Evolutionary conservation across 2,888 invertebrate species (phyloP).

Genomic region (Drosophila stalkeri): DNA sequence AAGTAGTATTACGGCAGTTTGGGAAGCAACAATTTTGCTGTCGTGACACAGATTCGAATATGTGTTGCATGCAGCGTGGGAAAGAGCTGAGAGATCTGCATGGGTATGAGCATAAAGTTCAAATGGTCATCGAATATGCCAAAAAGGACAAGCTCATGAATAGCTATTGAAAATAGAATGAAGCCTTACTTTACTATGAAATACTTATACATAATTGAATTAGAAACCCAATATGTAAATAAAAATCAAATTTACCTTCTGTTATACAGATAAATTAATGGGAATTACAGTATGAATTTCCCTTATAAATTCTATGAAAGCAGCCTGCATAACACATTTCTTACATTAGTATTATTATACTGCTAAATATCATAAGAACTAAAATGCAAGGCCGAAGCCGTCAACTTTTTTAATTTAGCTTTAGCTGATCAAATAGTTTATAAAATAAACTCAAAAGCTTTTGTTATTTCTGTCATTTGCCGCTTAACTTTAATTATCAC

Average conservation of each 20-base stretch:
- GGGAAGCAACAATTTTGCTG: slow-evolving; percentile 47
- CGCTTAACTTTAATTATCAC: slow-evolving; percentile 42
- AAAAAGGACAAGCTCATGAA: slow-evolving; percentile 14
- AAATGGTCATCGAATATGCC: slow-evolving; percentile 27
- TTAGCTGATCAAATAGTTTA: not conserved
- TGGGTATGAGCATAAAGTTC: slow-evolving; percentile 43
- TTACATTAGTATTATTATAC: too few relatives aligned
- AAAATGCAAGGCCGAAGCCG: too few relatives aligned
- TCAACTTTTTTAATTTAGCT: too few relatives aligned
- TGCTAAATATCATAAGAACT: too few relatives aligned
- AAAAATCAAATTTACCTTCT: too few relatives aligned
- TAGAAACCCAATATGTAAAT: too few relatives aligned
- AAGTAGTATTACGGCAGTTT: slow-evolving; percentile 46
- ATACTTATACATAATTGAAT: too few relatives aligned
- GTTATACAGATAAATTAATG: too few relatives aligned
- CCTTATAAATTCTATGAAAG: too few relatives aligned
- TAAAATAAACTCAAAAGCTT: not conserved
- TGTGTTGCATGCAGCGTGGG: slow-evolving; percentile 42
- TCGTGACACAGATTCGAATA: slow-evolving; percentile 33
- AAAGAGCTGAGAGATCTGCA: slow-evolving; percentile 32
- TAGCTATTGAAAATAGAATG: not conserved
- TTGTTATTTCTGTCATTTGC: slow-evolving; percentile 4
- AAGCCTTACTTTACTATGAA: too few relatives aligned
- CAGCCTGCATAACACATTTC: too few relatives aligned
- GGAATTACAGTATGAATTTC: too few relatives aligned